phyloP scores from a whole-genome alignment of 2,113 vertebrate genomes.

The Podocnemis expansa region DNA sequence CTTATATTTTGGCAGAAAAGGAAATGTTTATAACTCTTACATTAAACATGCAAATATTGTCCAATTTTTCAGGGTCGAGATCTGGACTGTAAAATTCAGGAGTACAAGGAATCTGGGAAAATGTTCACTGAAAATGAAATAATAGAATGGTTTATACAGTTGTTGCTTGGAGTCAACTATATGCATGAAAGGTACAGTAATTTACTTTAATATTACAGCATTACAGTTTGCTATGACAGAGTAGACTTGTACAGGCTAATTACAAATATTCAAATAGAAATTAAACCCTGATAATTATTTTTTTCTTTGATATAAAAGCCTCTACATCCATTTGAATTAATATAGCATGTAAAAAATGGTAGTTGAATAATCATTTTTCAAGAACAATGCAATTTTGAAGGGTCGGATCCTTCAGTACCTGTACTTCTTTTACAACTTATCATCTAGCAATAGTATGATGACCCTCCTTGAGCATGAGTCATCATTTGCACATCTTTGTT shows the following conservation, averaged over 20 bases:
- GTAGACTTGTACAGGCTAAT: neutral
- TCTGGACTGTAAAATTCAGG: conserved; percentile 85
- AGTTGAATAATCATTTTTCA: neutral
- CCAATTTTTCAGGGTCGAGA: conserved; percentile 82
- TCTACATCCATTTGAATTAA: neutral
- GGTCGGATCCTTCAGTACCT: neutral
- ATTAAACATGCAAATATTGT: conserved; percentile 15
- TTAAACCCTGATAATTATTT: neutral
- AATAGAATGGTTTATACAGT: conserved; percentile 86
- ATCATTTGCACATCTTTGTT: neutral
- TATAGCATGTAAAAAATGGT: neutral
- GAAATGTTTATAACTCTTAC: neutral
- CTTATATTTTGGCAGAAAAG: neutral
- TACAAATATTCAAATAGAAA: neutral
- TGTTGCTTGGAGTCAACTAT: conserved; percentile 86
- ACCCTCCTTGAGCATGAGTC: neutral
- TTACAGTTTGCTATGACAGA: neutral
- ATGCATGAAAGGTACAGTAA: conserved; percentile 87
- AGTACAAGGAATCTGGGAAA: conserved; percentile 77
- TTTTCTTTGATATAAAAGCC: neutral
- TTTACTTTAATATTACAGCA: neutral
- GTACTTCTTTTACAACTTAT: neutral
- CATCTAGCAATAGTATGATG: neutral
- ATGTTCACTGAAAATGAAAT: conserved; percentile 81
- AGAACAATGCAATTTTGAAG: neutral